These are phyloP conservation scores for Brachionus sp. DNA, from an alignment of 1,140 invertebrate species.

Conservation along the genomic window DNA sequence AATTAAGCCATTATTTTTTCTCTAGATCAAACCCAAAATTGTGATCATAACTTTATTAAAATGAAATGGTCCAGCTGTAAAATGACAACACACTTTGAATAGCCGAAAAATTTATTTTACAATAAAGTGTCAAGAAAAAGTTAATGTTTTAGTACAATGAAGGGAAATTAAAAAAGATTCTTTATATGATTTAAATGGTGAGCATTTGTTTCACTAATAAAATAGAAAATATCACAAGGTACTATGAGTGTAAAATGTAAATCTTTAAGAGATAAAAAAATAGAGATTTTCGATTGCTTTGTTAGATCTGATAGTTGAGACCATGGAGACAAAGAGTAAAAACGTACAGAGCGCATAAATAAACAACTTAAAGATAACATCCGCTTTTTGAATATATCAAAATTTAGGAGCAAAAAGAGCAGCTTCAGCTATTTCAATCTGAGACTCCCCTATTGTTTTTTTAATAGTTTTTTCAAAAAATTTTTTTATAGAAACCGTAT, in stretches of 20 bases:
- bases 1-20: too few relatives aligned
- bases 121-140: background rate
- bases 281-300: too few relatives aligned
- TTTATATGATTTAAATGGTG: background rate
- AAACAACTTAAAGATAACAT: constrained; percentile 12
- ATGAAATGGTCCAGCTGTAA: too few relatives aligned
- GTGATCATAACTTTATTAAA: too few relatives aligned
- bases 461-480: background rate
- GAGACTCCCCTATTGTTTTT: background rate
- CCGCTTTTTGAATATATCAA: background rate
- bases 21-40: too few relatives aligned
- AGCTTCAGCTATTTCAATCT: background rate
- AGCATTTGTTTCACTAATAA: too few relatives aligned
- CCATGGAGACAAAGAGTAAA: background rate
- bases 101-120: background rate
- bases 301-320: background rate
- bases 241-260: too few relatives aligned
- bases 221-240: too few relatives aligned
- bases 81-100: too few relatives aligned
- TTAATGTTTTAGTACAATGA: background rate
- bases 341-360: background rate
- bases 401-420: background rate
- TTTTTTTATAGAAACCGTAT: background rate
- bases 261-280: too few relatives aligned
- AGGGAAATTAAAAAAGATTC: background rate